Evolutionary conservation across 2,888 invertebrate genomes (phyloP).

Genomic region (Philopedon plagiatum): DNA sequence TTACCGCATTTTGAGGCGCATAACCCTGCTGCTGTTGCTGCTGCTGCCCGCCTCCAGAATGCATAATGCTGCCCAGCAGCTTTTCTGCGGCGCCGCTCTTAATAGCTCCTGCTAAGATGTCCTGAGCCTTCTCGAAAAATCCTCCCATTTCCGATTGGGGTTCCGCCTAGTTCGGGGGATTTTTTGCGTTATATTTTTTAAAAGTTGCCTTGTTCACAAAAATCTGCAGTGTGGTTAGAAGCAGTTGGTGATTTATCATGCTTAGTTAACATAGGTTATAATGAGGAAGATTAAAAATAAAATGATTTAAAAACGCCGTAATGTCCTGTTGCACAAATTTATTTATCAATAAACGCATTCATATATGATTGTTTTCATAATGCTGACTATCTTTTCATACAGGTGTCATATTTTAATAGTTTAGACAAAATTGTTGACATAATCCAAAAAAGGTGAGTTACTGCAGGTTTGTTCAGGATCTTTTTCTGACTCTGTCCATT

Average conservation of each 20-base stretch:
- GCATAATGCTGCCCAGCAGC: slow-evolving; percentile 61
- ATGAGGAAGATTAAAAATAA: not conserved
- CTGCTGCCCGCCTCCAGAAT: slow-evolving; percentile 46
- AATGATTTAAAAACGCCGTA: not conserved
- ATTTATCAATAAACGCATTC: too few relatives aligned
- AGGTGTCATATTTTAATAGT: too few relatives aligned
- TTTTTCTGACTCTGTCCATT: too few relatives aligned
- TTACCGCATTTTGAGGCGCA: slow-evolving; percentile 61
- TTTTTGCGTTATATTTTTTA: not conserved
- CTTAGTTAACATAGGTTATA: not conserved
- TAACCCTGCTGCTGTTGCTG: slow-evolving; percentile 58
- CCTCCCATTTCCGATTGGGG: slow-evolving; percentile 62
- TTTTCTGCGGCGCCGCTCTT: slow-evolving; percentile 66
- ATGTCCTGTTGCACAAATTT: not conserved
- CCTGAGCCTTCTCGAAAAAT: slow-evolving; percentile 66
- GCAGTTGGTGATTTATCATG: not conserved
- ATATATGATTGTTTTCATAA: too few relatives aligned
- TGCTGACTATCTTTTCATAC: too few relatives aligned
- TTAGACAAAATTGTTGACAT: too few relatives aligned
- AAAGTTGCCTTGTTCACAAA: not conserved
- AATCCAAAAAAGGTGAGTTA: too few relatives aligned
- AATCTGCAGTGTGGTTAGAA: not conserved
- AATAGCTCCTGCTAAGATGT: slow-evolving; percentile 67
- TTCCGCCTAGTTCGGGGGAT: slow-evolving; percentile 49
- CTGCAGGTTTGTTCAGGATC: too few relatives aligned